Percentiles rank a stretch among this genome's conserved stretches.
phyloP scores from a whole-genome alignment of 2,888 invertebrate species.

The Noctua fimbriata region DNA sequence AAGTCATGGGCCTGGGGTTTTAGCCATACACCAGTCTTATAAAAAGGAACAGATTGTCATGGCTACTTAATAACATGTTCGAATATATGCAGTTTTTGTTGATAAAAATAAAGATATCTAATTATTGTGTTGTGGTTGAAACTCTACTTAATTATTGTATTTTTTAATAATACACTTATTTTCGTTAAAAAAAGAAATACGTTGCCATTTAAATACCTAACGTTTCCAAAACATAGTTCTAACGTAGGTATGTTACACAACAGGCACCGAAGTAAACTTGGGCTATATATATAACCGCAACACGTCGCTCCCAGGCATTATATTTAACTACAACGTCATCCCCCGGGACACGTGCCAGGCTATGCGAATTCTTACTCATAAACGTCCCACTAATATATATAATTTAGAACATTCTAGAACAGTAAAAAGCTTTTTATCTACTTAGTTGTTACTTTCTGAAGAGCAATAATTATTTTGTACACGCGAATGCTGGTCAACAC shows the following conservation, averaged over 20 bases:
- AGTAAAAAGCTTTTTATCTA: conserved; percentile 64
- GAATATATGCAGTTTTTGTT: not conserved
- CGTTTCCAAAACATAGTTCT: not conserved
- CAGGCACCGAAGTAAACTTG: not conserved
- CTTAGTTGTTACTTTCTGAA: conserved; percentile 55
- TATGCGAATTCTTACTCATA: conserved; percentile 21
- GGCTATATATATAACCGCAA: conserved; percentile 8
- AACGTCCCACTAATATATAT: conserved; percentile 27
- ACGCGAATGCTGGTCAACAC: conserved; percentile 41
- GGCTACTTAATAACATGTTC: not conserved
- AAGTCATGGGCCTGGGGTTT: not conserved
- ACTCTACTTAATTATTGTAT: not conserved
- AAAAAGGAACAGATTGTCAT: not conserved
- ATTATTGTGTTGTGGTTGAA: not conserved
- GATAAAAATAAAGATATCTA: not conserved
- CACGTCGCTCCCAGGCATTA: conserved; percentile 4
- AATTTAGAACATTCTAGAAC: conserved; percentile 34
- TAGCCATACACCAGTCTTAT: not conserved
- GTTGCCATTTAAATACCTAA: not conserved
- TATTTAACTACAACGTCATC: conserved; percentile 6
- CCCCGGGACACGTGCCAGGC: conserved; percentile 10
- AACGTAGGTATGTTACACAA: conserved; percentile 7
- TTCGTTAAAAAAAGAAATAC: not conserved
- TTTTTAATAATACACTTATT: not conserved
- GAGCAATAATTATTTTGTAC: conserved; percentile 58